Evolutionary conservation across 2,888 invertebrate species (phyloP), one percentile per base, ranked within the genome.

Genomic region (Aquatica leii): DNA sequence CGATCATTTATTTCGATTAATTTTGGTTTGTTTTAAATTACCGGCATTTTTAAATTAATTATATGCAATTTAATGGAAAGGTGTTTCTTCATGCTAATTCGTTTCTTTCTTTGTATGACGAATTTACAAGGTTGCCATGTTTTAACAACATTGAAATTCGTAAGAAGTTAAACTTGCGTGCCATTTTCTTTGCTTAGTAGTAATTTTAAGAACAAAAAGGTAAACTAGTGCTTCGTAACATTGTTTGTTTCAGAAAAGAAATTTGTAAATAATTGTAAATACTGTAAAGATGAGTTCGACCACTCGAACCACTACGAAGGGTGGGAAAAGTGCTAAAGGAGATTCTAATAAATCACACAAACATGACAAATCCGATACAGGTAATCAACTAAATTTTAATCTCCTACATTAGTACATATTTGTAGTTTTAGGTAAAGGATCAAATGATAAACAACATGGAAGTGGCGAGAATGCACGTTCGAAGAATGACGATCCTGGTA

Each of bases 231-330:
- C 11, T 24, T 31, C 24, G 6, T 24, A 24, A 4, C 24, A 6
- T 12, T 20, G 20, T 12, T 48, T 61, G 82, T 86, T 86, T 82
- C 86, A 85, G 81, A 37, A 87, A 87, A 85, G 82, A 84, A 86
- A 90, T 24, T 90, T 91, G 91, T 86, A 52, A 34, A 91, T 91
- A 91, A 55, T 52, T 91, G 90, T 90, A 90, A 85, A 90, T 90
- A 90, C 86, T 87, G 86, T 88, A 87, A 88, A 85, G 82, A 89
- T 88, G 88, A 88, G 88, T 86, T 86, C 88, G 85, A 86, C 86
- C 81, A 86, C 85, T 83, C 87, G 87, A 83, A 86, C 88, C 87
- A 86, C 88, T 86, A 85, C 81, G 65, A 82, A 87, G 80, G 87
- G 88, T 85, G 88, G 88, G 65, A 82, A 81, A 74, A 79, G 78